phyloP scores from a whole-genome alignment of 64 coral and sea anemone genomes.

The Astreopora myriophthalma region DNA sequence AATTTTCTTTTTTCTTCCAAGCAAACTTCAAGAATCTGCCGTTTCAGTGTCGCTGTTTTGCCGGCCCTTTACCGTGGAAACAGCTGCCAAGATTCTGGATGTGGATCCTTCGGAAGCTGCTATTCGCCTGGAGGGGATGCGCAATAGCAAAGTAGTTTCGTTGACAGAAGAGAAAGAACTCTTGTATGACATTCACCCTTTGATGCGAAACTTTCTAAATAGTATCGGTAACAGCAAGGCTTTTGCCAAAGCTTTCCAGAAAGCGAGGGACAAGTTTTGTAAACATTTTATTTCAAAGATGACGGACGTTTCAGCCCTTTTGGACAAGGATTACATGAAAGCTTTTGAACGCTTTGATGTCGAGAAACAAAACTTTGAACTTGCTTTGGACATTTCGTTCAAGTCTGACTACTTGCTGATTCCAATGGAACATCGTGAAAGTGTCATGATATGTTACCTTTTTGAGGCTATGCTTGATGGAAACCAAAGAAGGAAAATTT shows the following conservation, averaged over 20 bases:
- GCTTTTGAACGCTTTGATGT: conserved; percentile 19
- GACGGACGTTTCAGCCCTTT: background rate
- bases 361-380: conserved; percentile 53
- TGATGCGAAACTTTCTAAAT: conserved; percentile 13
- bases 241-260: background rate
- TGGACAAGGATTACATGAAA: conserved; percentile 36
- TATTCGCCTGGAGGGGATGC: background rate
- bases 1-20: conserved; percentile 21
- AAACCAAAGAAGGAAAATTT: conserved; percentile 7
- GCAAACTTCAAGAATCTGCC: background rate
- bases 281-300: conserved; percentile 19
- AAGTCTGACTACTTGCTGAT: conserved; percentile 23
- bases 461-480: conserved; percentile 11
- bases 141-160: background rate
- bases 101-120: conserved; percentile 2
- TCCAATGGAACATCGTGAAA: conserved; percentile 14
- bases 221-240: background rate
- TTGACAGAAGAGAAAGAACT: background rate
- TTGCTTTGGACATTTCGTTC: conserved; percentile 57
- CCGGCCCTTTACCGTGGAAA: background rate
- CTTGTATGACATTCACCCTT: conserved; percentile 14
- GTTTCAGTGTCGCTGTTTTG: conserved; percentile 21
- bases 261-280: conserved; percentile 18
- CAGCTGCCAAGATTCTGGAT: background rate
- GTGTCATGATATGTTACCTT: conserved; percentile 6